Evolutionary conservation across 1,140 invertebrate genomes (phyloP).

Genomic region (Apis florea): DNA sequence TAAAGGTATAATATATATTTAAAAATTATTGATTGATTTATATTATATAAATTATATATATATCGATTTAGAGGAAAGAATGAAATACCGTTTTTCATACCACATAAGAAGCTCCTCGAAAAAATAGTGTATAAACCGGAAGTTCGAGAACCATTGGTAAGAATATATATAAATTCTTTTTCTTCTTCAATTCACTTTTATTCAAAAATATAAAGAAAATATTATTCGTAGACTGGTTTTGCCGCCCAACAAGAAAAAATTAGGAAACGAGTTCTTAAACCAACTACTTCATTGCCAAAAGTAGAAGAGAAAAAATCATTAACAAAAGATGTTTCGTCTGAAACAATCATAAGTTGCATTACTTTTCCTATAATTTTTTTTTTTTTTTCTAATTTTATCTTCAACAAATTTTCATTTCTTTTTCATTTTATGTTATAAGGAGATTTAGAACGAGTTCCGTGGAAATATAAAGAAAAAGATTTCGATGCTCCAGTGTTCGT

Average conservation of each 20-base stretch:
- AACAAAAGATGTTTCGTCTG: not conserved
- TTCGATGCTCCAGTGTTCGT: constrained; percentile 71
- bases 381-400: not conserved
- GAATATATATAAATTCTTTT: constrained; percentile 35
- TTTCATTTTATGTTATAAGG: not conserved
- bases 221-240: constrained; percentile 61
- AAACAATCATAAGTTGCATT: not conserved
- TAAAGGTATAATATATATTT: not conserved
- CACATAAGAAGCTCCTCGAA: constrained; percentile 82
- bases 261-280: constrained; percentile 43
- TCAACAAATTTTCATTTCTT: not conserved
- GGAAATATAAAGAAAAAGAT: constrained; percentile 44
- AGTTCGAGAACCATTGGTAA: constrained; percentile 81
- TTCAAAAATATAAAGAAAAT: not conserved
- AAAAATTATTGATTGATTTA: not conserved
- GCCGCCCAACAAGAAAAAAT: constrained; percentile 58
- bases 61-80: constrained; percentile 34
- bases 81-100: constrained; percentile 81
- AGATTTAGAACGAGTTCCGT: not conserved
- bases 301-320: not conserved
- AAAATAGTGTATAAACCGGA: constrained; percentile 81
- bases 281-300: constrained; percentile 10
- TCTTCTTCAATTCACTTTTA: not conserved
- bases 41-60: too few species aligned
- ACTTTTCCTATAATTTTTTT: not conserved